Conservation (phyloP, 2,113 vertebrate species). For the Cisticola juncidis region DNA sequence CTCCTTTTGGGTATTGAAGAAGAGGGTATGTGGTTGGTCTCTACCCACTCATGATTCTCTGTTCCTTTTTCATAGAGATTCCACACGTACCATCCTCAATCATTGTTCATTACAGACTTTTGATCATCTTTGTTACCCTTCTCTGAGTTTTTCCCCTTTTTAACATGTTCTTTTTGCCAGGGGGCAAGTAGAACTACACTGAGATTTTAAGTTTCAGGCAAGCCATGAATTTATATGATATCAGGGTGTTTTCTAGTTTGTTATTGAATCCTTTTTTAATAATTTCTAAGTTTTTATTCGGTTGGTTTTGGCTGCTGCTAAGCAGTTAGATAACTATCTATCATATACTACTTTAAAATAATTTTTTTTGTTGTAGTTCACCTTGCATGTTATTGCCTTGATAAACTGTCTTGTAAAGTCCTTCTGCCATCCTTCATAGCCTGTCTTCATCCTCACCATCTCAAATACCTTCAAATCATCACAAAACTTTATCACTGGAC, state of each 20-base stretch:
- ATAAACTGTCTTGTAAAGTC: not conserved
- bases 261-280: not conserved
- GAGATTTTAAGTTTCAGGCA: not conserved
- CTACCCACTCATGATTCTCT: not conserved
- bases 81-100: not conserved
- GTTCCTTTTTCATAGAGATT: not conserved
- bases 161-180: not conserved
- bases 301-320: not conserved
- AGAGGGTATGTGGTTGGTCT: not conserved
- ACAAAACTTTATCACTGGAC: not conserved
- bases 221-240: not conserved
- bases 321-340: not conserved
- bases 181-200: not conserved
- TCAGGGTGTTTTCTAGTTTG: not conserved
- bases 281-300: not conserved
- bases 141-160: not conserved
- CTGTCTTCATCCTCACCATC: not conserved
- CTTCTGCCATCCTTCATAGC: slow-evolving; percentile 2
- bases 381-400: slow-evolving; percentile 12
- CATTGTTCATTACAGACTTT: not conserved
- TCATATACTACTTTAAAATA: not conserved
- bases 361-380: not conserved
- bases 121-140: not conserved
- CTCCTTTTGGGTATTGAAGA: not conserved
- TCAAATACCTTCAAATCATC: not conserved